Conservation (phyloP, 2,888 invertebrate species). For the Lobophora halterata region DNA sequence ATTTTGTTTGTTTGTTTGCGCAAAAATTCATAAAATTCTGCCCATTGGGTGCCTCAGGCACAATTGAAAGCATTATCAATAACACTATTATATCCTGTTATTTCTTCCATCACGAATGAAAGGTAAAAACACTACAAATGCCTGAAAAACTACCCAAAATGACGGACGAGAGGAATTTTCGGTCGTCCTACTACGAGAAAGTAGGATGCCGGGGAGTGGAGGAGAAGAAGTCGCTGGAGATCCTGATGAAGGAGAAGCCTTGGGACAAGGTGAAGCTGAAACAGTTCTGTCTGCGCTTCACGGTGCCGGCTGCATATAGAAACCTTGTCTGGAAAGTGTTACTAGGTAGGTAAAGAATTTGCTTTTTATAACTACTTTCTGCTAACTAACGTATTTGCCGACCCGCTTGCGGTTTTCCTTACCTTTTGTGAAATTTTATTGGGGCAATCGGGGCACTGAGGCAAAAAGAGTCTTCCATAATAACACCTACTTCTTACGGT, state of each 20-base stretch:
- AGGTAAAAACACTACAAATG: conserved; percentile 16
- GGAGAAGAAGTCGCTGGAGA: conserved; percentile 94
- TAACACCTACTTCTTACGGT: too few species aligned
- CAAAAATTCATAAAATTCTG: too few species aligned
- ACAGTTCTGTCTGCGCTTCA: conserved; percentile 92
- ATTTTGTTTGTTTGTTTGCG: too few species aligned
- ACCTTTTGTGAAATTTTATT: too few species aligned
- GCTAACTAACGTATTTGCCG: too few species aligned
- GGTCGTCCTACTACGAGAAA: conserved; percentile 91
- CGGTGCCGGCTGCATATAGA: conserved; percentile 90
- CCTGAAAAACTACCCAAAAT: conserved; percentile 36
- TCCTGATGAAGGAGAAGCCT: conserved; percentile 91
- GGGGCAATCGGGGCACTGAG: too few species aligned
- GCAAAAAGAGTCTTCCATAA: too few species aligned
- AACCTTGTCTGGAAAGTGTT: conserved; percentile 92
- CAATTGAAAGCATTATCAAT: too few species aligned
- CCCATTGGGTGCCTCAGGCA: too few species aligned
- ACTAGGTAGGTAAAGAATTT: conserved; percentile 83
- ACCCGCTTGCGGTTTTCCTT: too few species aligned
- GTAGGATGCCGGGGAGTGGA: conserved; percentile 95
- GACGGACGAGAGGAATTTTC: conserved; percentile 89
- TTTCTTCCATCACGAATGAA: conserved; percentile 3
- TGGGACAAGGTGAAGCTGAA: conserved; percentile 89
- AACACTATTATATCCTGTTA: neutral
- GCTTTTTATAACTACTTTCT: too few species aligned